Percentiles rank a stretch among this genome's conserved stretches.
phyloP scores from a whole-genome alignment of 2,113 vertebrate species.

The Neodontobutis hainanensis region DNA sequence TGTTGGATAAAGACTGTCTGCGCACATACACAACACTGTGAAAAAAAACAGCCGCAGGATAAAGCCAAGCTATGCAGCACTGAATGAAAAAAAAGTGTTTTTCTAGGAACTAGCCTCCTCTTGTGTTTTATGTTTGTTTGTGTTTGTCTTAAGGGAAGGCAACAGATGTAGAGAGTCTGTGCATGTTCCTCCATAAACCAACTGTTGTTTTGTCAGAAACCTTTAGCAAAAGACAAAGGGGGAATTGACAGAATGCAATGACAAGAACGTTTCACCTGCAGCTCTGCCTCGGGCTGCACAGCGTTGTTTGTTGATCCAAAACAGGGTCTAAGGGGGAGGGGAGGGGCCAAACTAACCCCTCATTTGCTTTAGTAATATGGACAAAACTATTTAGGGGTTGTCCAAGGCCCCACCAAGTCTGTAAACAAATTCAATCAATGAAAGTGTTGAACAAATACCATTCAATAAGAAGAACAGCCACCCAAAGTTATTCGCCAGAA shows the following conservation, averaged over 20 bases:
- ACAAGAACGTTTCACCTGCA: constrained; percentile 13
- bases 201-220: constrained; percentile 22
- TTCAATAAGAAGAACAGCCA: too few species aligned
- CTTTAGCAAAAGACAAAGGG: constrained; percentile 15
- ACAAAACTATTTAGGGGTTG: too few species aligned
- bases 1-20: too few species aligned
- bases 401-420: too few species aligned
- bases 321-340: too few species aligned
- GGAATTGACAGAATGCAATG: neutral
- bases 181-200: constrained; percentile 6
- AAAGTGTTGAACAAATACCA: too few species aligned
- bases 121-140: constrained; percentile 1
- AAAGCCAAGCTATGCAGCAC: constrained; percentile 26
- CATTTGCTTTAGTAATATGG: too few species aligned
- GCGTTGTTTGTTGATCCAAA: neutral
- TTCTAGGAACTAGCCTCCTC: neutral
- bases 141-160: constrained; percentile 27
- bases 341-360: too few species aligned
- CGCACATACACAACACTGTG: too few species aligned
- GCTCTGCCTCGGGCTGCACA: constrained; percentile 9
- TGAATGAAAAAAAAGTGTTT: neutral
- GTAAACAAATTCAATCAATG: too few species aligned
- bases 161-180: constrained; percentile 24
- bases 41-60: constrained; percentile 16
- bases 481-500: too few species aligned